Conservation (phyloP, 1,140 invertebrate genomes). For the Scaptodrosophila lebanonensis region DNA sequence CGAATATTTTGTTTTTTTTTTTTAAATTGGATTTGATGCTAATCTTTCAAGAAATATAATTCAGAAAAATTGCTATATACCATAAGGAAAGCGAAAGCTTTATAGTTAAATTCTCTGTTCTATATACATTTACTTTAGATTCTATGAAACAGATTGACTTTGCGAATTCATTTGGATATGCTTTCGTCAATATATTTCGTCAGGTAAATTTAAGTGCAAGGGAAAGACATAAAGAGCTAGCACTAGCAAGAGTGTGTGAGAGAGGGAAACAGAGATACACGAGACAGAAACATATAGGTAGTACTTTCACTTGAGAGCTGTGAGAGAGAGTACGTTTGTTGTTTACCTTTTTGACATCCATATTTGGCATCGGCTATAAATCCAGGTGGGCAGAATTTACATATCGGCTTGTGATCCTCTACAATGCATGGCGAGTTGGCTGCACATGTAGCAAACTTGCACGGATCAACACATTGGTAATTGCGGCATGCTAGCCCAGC, state of each 20-base stretch:
- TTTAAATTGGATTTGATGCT: slow-evolving; percentile 41
- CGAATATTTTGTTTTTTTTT: slow-evolving; percentile 11
- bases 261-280: slow-evolving; percentile 65
- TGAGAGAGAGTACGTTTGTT: slow-evolving; percentile 64
- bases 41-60: slow-evolving; percentile 16
- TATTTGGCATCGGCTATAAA: slow-evolving; percentile 91
- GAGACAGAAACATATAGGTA: slow-evolving; percentile 54
- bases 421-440: slow-evolving; percentile 91
- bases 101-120: slow-evolving; percentile 18
- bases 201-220: slow-evolving; percentile 27
- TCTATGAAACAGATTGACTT: slow-evolving; percentile 38
- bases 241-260: slow-evolving; percentile 66
- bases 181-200: slow-evolving; percentile 41
- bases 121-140: slow-evolving; percentile 58
- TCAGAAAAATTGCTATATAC: slow-evolving; percentile 13
- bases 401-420: slow-evolving; percentile 93
- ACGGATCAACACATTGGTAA: slow-evolving; percentile 93
- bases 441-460: slow-evolving; percentile 87
- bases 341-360: slow-evolving; percentile 95
- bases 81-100: slow-evolving; percentile 14
- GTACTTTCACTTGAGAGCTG: slow-evolving; percentile 62
- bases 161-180: slow-evolving; percentile 10
- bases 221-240: slow-evolving; percentile 61
- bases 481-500: slow-evolving; percentile 89
- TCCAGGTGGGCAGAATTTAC: slow-evolving; percentile 95